A percentile compares a stretch with the other conserved stretches of the same genome.
Conservation (phyloP, 2,888 invertebrate species). For the Orthosia gracilis region DNA sequence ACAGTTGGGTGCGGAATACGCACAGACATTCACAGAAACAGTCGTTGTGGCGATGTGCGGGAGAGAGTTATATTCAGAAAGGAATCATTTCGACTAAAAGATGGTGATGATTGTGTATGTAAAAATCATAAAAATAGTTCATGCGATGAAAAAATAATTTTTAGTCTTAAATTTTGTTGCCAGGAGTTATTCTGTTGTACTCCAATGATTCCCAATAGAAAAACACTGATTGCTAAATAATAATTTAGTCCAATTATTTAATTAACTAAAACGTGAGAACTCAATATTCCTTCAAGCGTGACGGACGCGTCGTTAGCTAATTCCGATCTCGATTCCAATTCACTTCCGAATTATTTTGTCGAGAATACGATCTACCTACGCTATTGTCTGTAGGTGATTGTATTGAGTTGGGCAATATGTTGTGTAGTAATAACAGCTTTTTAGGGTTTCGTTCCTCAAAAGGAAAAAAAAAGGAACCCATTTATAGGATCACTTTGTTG, state of each 20-base stretch:
- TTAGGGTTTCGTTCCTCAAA: too few relatives aligned
- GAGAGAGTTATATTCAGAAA: neutral
- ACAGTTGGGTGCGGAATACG: neutral
- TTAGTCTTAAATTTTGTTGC: too few relatives aligned
- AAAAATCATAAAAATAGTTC: neutral
- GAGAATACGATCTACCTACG: too few relatives aligned
- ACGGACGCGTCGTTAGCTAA: conserved; percentile 21
- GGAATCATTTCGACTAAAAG: neutral
- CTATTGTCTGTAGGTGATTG: neutral
- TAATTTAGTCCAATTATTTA: conserved; percentile 22
- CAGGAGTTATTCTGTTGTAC: too few relatives aligned
- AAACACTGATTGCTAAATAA: neutral
- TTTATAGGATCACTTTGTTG: too few relatives aligned
- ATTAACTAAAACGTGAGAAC: conserved; percentile 43
- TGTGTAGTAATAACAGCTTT: too few relatives aligned
- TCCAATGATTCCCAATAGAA: neutral
- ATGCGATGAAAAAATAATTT: neutral
- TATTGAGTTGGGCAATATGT: neutral
- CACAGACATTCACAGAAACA: neutral
- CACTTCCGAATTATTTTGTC: conserved; percentile 17
- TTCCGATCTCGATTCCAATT: conserved; percentile 25
- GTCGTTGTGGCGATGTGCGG: neutral
- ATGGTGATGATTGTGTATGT: neutral
- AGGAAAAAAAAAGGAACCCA: too few relatives aligned
- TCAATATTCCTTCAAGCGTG: conserved; percentile 29